A percentile compares a stretch with the other conserved stretches of the same genome.
Conservation (phyloP, 1,140 invertebrate species). For the Heliconius melpomene region DNA sequence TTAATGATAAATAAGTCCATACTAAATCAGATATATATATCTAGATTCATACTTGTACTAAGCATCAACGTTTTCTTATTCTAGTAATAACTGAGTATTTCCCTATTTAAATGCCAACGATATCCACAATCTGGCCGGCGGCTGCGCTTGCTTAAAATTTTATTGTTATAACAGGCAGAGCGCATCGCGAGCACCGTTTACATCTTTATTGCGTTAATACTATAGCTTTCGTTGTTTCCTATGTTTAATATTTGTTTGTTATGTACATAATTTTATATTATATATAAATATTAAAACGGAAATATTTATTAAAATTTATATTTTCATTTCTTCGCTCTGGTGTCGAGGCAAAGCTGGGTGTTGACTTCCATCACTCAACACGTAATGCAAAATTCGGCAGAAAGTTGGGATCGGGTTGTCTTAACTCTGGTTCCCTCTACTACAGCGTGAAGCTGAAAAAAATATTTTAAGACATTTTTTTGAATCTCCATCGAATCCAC, state of each 20-base stretch:
- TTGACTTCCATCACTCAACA: no score
- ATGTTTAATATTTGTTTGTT: not conserved
- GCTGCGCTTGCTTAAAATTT: constrained; percentile 21
- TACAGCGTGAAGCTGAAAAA: no score
- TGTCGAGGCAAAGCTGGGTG: no score
- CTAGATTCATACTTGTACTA: not conserved
- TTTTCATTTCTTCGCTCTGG: no score
- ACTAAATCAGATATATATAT: not conserved
- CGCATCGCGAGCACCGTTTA: constrained; percentile 6
- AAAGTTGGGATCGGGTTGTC: no score
- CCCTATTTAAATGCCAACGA: constrained; percentile 19
- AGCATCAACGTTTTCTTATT: not conserved
- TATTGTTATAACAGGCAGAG: constrained; percentile 22
- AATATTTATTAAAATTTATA: no score
- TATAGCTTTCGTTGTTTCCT: not conserved
- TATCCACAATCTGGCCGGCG: constrained; percentile 16
- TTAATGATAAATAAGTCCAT: no score
- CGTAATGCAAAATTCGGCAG: no score
- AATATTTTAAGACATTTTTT: no score
- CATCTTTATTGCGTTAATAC: constrained; percentile 18
- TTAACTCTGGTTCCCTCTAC: no score
- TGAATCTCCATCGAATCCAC: no score
- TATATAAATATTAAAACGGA: no score
- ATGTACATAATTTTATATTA: not conserved
- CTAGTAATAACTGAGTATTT: constrained; percentile 8